Evolutionary conservation across 2,113 vertebrate genomes (phyloP).

Genomic region (Microcebus murinus): DNA sequence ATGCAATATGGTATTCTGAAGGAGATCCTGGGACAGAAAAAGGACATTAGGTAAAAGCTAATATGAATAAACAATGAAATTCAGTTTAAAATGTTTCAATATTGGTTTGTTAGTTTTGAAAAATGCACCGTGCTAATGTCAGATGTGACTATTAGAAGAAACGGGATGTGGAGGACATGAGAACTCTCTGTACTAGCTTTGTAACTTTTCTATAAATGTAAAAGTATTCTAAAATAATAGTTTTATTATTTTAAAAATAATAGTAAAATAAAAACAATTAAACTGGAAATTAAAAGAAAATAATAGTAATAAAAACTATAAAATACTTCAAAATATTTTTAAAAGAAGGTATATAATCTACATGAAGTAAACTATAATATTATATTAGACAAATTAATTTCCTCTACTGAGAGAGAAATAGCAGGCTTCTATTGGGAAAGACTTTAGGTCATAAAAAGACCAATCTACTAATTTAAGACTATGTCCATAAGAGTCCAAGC

Average conservation of each 20-base stretch:
- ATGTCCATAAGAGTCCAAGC: not conserved
- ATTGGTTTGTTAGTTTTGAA: not conserved
- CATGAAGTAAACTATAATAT: not conserved
- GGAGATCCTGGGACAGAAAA: not conserved
- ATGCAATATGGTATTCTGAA: not conserved
- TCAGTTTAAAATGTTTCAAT: not conserved
- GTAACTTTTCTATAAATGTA: not conserved
- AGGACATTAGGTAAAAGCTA: not conserved
- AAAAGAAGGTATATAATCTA: not conserved
- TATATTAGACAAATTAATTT: not conserved
- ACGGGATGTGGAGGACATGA: not conserved
- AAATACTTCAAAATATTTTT: slow-evolving; percentile 12
- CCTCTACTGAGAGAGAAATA: not conserved
- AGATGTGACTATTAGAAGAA: not conserved
- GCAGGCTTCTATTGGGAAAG: not conserved
- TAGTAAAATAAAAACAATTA: not conserved
- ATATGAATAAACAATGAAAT: not conserved
- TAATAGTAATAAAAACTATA: not conserved
- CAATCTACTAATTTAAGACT: not conserved
- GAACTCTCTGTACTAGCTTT: not conserved
- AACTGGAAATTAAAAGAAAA: not conserved
- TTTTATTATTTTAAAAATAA: not conserved
- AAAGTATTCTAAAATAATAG: not conserved
- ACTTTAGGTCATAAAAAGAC: not conserved
- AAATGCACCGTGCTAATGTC: not conserved